Conservation (phyloP, 2,113 vertebrate species). For the Bubo blakistoni region DNA sequence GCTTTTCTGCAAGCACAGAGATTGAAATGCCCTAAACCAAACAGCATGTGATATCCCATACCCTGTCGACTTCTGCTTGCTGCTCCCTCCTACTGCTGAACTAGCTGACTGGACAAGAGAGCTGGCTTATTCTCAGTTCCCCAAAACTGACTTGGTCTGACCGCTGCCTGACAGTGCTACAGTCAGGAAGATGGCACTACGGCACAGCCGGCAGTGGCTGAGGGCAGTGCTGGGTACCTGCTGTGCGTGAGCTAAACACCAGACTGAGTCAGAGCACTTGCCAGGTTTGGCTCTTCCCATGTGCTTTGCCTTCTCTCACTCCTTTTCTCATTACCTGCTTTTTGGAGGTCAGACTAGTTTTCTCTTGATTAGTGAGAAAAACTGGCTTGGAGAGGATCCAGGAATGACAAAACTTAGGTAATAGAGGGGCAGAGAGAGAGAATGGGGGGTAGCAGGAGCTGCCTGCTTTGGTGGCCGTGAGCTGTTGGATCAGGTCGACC, state of each 20-base stretch:
- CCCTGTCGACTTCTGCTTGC: background rate
- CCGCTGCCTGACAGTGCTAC: background rate
- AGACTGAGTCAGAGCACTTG: background rate
- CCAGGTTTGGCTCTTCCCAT: background rate
- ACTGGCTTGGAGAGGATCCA: background rate
- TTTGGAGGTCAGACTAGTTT: background rate
- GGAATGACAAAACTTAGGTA: background rate
- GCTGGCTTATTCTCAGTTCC: background rate
- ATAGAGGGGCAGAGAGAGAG: background rate
- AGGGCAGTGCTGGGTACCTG: background rate
- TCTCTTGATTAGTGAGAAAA: background rate
- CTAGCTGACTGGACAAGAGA: background rate
- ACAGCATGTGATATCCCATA: background rate
- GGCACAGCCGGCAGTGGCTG: background rate
- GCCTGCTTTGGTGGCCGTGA: background rate
- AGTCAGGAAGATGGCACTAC: background rate
- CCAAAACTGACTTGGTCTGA: background rate
- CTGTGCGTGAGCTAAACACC: background rate
- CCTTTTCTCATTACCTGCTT: background rate
- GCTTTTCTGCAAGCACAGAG: background rate
- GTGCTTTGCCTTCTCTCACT: background rate
- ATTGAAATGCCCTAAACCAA: background rate
- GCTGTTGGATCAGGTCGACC: background rate
- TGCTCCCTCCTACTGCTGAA: background rate
- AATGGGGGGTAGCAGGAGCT: background rate